Base-by-base conservation (phyloP, 2,797 vertebrate genomes). In the Acanthurus leucopareius region DNA sequence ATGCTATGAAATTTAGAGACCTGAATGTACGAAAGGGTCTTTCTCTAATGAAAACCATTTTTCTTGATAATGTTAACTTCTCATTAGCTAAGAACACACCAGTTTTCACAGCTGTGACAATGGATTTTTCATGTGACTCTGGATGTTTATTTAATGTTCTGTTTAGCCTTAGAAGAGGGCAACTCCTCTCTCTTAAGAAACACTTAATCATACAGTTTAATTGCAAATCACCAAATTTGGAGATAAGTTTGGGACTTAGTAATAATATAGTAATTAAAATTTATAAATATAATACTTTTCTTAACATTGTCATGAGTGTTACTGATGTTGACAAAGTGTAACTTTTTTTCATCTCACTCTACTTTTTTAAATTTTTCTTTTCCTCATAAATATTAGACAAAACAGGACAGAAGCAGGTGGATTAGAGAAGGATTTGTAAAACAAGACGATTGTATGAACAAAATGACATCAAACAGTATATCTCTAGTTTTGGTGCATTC, bases 11-110 rank as follows among this genome's bases (percentile, higher is more conserved):
- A 69, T 66, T 73, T 44, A 73, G 42, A 1, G 22, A 25, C 20
- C 28, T 73, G 25, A 54, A 19, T 45, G n/a, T 3, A 45, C 20
- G 2, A 40, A 83, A 32, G 13, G 1, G 1, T 32, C 40, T 20
- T 40, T 48, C 10, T 54, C 11, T 5, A 66, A 7, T 51, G 32
- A 35, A 58, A 60, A 45, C 4, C 3, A 10, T 10, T 6, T 6
- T 47, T 53, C 25, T 73, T 17, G 4, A 69, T 45, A 73, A 57
- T 25, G 7, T 45, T 48, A 52, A 17, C 56, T 35, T 61, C 61
- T 56, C 28, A 62, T 15, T 20, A 59, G 22, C 17, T 13, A 20
- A 66, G n/a, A 57, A 49, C 28, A 61, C 45, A 51, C 59, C 9
- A 25, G 10, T 69, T 53, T 58, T 53, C 25, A 52, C 20, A 25